A percentile compares a stretch with the other conserved stretches of the same genome.
Evolutionary conservation across 2,888 invertebrate genomes (phyloP).

Genomic region (Exocentrus adspersus): DNA sequence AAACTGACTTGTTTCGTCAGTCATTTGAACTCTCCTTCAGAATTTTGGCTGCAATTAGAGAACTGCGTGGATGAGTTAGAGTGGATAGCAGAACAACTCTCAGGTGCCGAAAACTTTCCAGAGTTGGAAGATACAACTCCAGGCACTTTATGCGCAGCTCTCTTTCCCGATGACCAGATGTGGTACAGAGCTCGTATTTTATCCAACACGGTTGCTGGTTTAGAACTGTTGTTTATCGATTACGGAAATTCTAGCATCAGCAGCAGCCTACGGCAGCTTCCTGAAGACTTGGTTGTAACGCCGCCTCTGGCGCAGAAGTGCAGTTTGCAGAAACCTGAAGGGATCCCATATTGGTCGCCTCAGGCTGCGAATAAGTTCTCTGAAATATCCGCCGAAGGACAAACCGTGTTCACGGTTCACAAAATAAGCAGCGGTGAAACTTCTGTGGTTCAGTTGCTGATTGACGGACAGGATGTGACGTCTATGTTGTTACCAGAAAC

Average conservation of each 20-base stretch:
- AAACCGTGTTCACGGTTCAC: conserved; percentile 75
- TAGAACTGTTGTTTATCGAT: conserved; percentile 74
- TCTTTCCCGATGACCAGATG: conserved; percentile 72
- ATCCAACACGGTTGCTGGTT: conserved; percentile 66
- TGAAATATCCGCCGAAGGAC: conserved; percentile 75
- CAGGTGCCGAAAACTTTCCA: conserved; percentile 65
- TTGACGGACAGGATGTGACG: conserved; percentile 72
- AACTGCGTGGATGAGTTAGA: conserved; percentile 69
- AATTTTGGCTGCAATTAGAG: conserved; percentile 81
- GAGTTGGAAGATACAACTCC: conserved; percentile 67
- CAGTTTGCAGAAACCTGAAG: conserved; percentile 65
- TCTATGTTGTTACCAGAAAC: conserved; percentile 65
- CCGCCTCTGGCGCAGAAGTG: conserved; percentile 74
- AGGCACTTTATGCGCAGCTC: conserved; percentile 73
- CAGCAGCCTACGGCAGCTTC: conserved; percentile 69
- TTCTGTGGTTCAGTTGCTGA: conserved; percentile 70
- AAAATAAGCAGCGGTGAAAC: conserved; percentile 75
- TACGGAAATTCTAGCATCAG: conserved; percentile 75
- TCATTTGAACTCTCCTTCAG: conserved; percentile 73
- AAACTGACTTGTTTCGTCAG: conserved; percentile 73
- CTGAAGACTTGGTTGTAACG: conserved; percentile 68
- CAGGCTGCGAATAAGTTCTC: conserved; percentile 73
- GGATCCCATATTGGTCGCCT: conserved; percentile 70
- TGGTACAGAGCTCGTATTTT: conserved; percentile 76
- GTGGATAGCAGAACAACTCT: conserved; percentile 69